Evolutionary conservation across 2,797 vertebrate species (phyloP).

Genomic region (Serranus cabrilla): DNA sequence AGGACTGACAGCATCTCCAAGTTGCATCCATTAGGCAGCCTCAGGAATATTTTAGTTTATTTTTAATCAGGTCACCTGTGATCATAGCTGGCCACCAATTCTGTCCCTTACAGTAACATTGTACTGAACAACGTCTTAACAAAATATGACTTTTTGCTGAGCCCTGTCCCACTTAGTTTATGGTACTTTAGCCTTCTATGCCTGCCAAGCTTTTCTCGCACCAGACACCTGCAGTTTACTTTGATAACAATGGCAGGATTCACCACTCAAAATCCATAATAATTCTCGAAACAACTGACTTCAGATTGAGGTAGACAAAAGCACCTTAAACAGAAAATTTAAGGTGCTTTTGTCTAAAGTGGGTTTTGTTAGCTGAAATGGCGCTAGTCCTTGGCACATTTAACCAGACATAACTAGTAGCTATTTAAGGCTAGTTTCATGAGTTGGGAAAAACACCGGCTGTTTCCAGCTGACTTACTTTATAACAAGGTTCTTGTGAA

Average conservation of each 20-base stretch:
- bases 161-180: too few relatives aligned
- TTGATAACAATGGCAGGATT: neutral
- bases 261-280: neutral
- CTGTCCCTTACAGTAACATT: neutral
- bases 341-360: too few relatives aligned
- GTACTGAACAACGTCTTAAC: neutral
- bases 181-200: neutral
- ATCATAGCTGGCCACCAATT: neutral
- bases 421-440: neutral
- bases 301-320: neutral
- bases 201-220: neutral
- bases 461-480: neutral
- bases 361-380: neutral
- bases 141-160: neutral
- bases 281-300: neutral
- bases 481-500: slow-evolving; percentile 8
- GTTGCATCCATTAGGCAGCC: neutral
- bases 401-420: neutral
- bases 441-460: neutral
- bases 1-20: neutral
- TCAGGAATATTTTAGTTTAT: neutral
- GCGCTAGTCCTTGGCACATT: neutral
- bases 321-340: too few relatives aligned
- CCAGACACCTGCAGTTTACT: neutral
- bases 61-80: too few relatives aligned